A percentile compares a stretch with the other conserved stretches of the same genome.
phyloP scores from a whole-genome alignment of 92 coral and sea anemone genomes.

The Epizoanthus scotinus region DNA sequence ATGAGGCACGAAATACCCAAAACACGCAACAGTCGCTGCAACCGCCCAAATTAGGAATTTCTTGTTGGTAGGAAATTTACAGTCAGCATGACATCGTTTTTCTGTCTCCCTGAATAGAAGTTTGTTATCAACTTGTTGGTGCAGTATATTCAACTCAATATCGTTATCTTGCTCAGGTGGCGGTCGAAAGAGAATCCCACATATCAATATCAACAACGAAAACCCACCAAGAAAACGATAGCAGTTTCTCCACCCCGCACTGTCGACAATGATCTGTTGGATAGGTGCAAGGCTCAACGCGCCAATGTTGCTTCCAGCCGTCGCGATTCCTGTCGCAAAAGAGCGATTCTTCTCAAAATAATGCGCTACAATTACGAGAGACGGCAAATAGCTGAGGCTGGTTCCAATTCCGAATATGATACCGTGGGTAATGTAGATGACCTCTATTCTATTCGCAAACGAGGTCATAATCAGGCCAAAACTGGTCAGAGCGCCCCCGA shows the following conservation, averaged over 20 bases:
- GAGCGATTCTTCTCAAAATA: conserved; percentile 92
- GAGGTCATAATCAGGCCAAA: conserved; percentile 81
- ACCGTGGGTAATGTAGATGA: conserved; percentile 85
- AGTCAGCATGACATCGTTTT: neutral
- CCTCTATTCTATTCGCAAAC: conserved; percentile 55
- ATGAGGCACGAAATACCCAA: conserved; percentile 97
- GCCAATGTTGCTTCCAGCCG: conserved; percentile 94
- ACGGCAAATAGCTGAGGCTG: conserved; percentile 87
- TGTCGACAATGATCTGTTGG: conserved; percentile 75
- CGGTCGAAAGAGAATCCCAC: conserved; percentile 86
- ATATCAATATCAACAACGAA: conserved; percentile 66
- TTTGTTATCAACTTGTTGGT: neutral
- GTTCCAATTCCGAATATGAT: conserved; percentile 89
- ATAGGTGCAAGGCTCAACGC: conserved; percentile 87
- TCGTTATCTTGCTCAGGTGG: conserved; percentile 46
- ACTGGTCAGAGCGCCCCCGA: conserved; percentile 82
- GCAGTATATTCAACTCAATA: neutral
- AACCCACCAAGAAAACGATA: conserved; percentile 82
- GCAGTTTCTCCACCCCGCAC: conserved; percentile 88
- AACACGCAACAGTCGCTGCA: conserved; percentile 80
- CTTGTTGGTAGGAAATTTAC: conserved; percentile 63
- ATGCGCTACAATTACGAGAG: conserved; percentile 89
- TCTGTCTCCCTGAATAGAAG: neutral
- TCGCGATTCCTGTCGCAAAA: conserved; percentile 92
- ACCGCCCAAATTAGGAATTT: conserved; percentile 86